Evolutionary conservation across 2,113 vertebrate genomes (phyloP).

Genomic region (Gobius niger): DNA sequence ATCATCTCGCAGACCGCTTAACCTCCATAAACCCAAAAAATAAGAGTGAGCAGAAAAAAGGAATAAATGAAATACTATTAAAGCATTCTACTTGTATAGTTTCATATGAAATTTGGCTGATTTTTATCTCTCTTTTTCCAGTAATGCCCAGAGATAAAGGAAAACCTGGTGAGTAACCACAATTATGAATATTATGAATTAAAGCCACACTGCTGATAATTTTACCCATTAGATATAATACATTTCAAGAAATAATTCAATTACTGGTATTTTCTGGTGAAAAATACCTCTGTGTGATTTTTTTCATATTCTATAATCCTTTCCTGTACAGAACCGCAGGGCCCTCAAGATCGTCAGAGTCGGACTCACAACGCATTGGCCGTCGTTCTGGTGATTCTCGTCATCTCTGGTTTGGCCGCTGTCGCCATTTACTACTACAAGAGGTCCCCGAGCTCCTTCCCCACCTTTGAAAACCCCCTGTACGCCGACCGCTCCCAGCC

Average conservation of each 20-base stretch:
- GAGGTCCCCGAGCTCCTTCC: slow-evolving; percentile 45
- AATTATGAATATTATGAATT: background rate
- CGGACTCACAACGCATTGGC: slow-evolving; percentile 62
- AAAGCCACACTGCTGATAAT: background rate
- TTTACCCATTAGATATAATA: too few species aligned
- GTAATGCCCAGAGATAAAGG: background rate
- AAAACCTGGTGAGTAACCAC: slow-evolving; percentile 41
- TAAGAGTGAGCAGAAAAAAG: too few species aligned
- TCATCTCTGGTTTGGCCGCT: slow-evolving; percentile 26
- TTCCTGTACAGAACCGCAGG: slow-evolving; percentile 29
- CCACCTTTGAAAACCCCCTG: slow-evolving; percentile 69
- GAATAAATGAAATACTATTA: too few species aligned
- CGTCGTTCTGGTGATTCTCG: slow-evolving; percentile 48
- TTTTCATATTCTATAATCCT: too few species aligned
- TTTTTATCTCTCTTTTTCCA: slow-evolving; percentile 18
- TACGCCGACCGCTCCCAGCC: slow-evolving; percentile 62
- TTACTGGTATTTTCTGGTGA: too few species aligned
- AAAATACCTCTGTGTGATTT: too few species aligned
- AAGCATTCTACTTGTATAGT: background rate
- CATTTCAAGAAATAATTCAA: too few species aligned
- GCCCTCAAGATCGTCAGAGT: background rate
- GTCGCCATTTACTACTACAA: slow-evolving; percentile 59
- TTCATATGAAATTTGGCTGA: background rate
- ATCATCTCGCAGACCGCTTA: too few species aligned
- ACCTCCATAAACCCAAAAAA: too few species aligned